Evolutionary conservation across 2,888 invertebrate species (phyloP), one percentile per base, ranked within the genome.

Genomic region (Drosophila leonis): DNA sequence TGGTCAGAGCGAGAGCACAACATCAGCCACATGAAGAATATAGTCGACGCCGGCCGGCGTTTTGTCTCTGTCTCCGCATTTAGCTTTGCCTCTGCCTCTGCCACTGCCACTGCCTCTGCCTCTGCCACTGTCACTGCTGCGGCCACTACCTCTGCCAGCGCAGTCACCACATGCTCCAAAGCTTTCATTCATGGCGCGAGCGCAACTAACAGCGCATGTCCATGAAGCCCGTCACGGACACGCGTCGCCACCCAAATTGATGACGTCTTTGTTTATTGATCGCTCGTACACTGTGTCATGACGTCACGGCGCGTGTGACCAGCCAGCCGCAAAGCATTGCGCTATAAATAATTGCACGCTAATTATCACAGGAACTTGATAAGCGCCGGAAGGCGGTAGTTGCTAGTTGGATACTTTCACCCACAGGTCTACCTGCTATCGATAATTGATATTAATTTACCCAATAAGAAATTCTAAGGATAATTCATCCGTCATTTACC

Each of bases 221-320:
- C 48, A 29, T 48, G 37, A 10, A 20, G 31, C 51, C 56, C 55
- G 55, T 61, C 52, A 71, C 51, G 56, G 75, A 66, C 76, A 75
- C 77, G 71, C 70, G 37, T 24, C 51, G 70, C 74, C 79, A 72
- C 75, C 80, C 72, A 69, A 77, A 67, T 59, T 75, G 72, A 89
- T 91, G 91, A 91, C 90, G 90, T 91, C 90, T 86, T 88, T 72
- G 82, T 81, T 88, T 71, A 80, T 84, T 80, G 82, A 83, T 86
- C 79, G 64, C 31, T 37, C 39, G 29, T 4, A 20, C 31, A 63
- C 24, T 4, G 27, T 7, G n/a, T 39, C n/a, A 59, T 81, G 78
- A 78, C 78, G 80, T 80, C 81, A 81, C 68, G 49, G 49, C 71
- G 60, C 56, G 57, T 66, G 78, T 51, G 79, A 59, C 37, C 75